Evolutionary conservation across 2,888 invertebrate species (phyloP).

Genomic region (Erebia ligea): DNA sequence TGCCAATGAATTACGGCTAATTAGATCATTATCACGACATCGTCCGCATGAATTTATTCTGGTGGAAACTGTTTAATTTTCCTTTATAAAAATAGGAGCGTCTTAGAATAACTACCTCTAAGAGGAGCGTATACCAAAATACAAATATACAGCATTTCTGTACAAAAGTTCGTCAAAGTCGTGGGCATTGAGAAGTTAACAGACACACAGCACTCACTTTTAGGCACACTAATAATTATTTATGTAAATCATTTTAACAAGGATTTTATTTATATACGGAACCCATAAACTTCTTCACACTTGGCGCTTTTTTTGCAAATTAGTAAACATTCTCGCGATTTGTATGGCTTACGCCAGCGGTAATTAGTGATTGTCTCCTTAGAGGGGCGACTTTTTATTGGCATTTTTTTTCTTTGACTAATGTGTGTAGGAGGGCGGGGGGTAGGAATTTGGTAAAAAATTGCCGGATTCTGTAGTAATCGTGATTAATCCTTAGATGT

Average conservation of each 20-base stretch:
- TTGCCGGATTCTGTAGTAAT: slow-evolving; percentile 55
- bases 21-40: too few relatives aligned
- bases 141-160: too few relatives aligned
- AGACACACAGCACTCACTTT: not conserved
- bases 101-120: too few relatives aligned
- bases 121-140: too few relatives aligned
- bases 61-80: too few relatives aligned
- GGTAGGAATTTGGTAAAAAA: slow-evolving; percentile 53
- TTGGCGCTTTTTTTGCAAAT: slow-evolving; percentile 62
- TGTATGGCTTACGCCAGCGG: slow-evolving; percentile 75
- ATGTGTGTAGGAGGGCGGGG: slow-evolving; percentile 54
- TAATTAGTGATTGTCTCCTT: slow-evolving; percentile 77
- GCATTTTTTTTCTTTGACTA: slow-evolving; percentile 67
- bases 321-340: slow-evolving; percentile 82
- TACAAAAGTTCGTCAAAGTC: too few relatives aligned
- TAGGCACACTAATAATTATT: not conserved
- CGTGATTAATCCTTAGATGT: slow-evolving; percentile 27
- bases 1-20: too few relatives aligned
- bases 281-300: slow-evolving; percentile 24
- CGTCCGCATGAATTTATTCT: too few relatives aligned
- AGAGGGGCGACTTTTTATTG: slow-evolving; percentile 58
- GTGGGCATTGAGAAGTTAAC: too few relatives aligned
- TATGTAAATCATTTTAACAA: not conserved
- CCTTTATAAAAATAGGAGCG: too few relatives aligned
- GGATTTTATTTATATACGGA: slow-evolving; percentile 32